A percentile compares a stretch with the other conserved stretches of the same genome.
Conservation (phyloP, 2,888 invertebrate species). For the Lepidocyrtoides sp. region DNA sequence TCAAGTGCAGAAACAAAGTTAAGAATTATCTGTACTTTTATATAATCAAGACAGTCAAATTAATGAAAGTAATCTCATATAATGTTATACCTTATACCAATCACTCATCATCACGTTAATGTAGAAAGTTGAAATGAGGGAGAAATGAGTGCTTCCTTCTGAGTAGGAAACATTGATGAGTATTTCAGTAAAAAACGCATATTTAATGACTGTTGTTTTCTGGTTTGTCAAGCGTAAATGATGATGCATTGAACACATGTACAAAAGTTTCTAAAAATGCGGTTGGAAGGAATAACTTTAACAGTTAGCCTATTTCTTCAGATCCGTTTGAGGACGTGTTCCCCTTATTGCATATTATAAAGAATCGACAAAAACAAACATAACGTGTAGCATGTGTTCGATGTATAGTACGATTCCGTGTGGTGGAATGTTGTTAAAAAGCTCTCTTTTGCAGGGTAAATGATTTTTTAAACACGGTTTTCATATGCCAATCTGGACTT, state of each 20-base stretch:
- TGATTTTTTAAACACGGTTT: constrained; percentile 81
- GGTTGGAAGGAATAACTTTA: constrained; percentile 45
- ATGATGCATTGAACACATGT: constrained; percentile 75
- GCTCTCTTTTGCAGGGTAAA: constrained; percentile 84
- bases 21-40: constrained; percentile 17
- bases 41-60: constrained; percentile 43
- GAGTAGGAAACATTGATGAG: constrained; percentile 2
- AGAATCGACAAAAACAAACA: background rate
- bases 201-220: constrained; percentile 68
- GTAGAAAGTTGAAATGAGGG: background rate
- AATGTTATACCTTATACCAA: constrained; percentile 41
- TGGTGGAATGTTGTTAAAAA: constrained; percentile 71
- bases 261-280: constrained; percentile 24
- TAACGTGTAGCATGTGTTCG: constrained; percentile 62
- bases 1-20: constrained; percentile 54
- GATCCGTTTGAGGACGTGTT: background rate
- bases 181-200: constrained; percentile 56
- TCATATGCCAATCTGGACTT: constrained; percentile 81
- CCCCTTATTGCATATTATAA: background rate
- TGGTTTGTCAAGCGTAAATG: constrained; percentile 65
- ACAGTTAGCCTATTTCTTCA: constrained; percentile 45
- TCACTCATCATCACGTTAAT: constrained; percentile 45
- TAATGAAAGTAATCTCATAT: constrained; percentile 41
- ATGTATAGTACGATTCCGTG: constrained; percentile 75
- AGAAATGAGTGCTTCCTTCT: constrained; percentile 35